A percentile compares a stretch with the other conserved stretches of the same genome.
phyloP scores from a whole-genome alignment of 1,140 invertebrate genomes.

The Bombyx mori region ASM3026992v2 NC_085110.1:12030001-12030500 shows the following conservation, averaged over 20 bases:
- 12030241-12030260: conserved; percentile 51
- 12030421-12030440: conserved; percentile 26
- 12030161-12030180: conserved; percentile 70
- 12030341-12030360: conserved; percentile 69
- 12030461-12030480: no score
- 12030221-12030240: conserved; percentile 71
- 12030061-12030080: conserved; percentile 1
- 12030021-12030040: no score
- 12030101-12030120: no score
- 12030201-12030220: conserved; percentile 66
- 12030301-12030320: conserved; percentile 45
- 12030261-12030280: conserved; percentile 33
- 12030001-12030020: no score
- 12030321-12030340: conserved; percentile 61
- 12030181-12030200: conserved; percentile 69
- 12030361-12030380: conserved; percentile 67
- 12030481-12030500: no score
- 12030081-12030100: neutral
- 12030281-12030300: conserved; percentile 35
- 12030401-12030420: conserved; percentile 53
- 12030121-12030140: conserved; percentile 22
- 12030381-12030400: conserved; percentile 62
- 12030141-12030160: conserved; percentile 53
- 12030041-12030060: no score
- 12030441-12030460: conserved; percentile 5